phyloP scores from a whole-genome alignment of 2,113 vertebrate species.

The Macquaria ambigua region DNA sequence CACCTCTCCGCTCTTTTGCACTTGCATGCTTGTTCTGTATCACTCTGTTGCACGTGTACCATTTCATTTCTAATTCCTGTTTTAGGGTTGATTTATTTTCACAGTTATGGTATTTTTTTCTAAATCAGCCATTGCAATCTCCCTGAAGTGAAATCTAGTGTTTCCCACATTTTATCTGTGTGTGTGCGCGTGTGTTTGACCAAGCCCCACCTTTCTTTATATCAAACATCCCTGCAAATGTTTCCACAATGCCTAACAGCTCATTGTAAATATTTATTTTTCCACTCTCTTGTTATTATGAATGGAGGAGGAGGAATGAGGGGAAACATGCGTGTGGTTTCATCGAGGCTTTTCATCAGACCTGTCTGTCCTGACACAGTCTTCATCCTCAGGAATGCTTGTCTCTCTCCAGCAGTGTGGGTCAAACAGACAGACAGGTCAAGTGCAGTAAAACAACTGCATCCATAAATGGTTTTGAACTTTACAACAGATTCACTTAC shows the following conservation, averaged over 20 bases:
- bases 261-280: constrained; percentile 71
- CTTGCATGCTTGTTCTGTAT: not conserved
- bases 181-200: not conserved
- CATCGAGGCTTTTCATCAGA: constrained; percentile 48
- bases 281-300: constrained; percentile 47
- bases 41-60: not conserved
- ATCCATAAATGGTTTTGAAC: constrained; percentile 49
- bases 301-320: constrained; percentile 57
- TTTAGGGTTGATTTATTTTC: not conserved
- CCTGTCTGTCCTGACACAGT: constrained; percentile 34
- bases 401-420: constrained; percentile 31
- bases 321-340: constrained; percentile 42
- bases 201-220: constrained; percentile 34
- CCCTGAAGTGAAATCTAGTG: not conserved
- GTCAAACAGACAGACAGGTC: constrained; percentile 60
- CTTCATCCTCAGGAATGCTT: constrained; percentile 51
- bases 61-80: not conserved
- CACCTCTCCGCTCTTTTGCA: not conserved
- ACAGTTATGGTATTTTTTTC: not conserved
- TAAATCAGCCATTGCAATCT: not conserved
- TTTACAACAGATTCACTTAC: constrained; percentile 1
- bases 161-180: constrained; percentile 1
- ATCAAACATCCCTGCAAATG: constrained; percentile 47
- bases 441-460: constrained; percentile 41
- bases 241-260: constrained; percentile 50